Base-by-base conservation (phyloP, 2,797 vertebrate species). In the Helostoma temminkii region DNA sequence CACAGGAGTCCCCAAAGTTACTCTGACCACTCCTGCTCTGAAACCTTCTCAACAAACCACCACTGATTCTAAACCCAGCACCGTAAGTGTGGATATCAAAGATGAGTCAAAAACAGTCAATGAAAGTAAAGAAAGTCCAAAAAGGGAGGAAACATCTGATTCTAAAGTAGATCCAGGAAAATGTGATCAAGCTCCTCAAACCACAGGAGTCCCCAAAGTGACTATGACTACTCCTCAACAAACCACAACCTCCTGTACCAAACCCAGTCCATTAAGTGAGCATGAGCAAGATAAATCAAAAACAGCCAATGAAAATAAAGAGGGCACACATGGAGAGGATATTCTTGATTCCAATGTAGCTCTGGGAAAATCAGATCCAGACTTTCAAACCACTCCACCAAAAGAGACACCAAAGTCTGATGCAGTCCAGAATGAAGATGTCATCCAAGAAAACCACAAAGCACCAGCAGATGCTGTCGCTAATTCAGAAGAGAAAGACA, bases 371-470 rank as follows among this genome's bases (percentile, higher is more conserved):
- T 60, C 71, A 3, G 63, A 57, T 46, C 60, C 46, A 64, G 36
- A 47, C 24, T 7, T 72, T 19, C n/a, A 76, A 80, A 48, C 43
- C 1, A 1, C 56, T 61, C 56, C 45, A 30, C 42, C 65, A 25
- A 55, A 72, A 50, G 61, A 74, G 39, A 66, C 63, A 43, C 32
- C 55, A 12, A 74, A 71, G 42, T 18, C 81, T 2, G 22, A 66
- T 60, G 22, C 74, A 2, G 12, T 49, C 36, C 71, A 71, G 48
- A 82, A 64, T 63, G 66, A 76, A 11, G 39, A 65, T 24, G 48
- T 69, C 62, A 46, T 60, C 37, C 73, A 86, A 67, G 75, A 56
- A 24, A 80, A 80, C 55, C 53, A 59, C 34, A 70, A 66, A 56
- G 25, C 54, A 16, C 32, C 74, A 21, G 18, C 11, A 1, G 61